phyloP scores from a whole-genome alignment of 1,140 invertebrate species.

The Sesamia nonagrioides region DNA sequence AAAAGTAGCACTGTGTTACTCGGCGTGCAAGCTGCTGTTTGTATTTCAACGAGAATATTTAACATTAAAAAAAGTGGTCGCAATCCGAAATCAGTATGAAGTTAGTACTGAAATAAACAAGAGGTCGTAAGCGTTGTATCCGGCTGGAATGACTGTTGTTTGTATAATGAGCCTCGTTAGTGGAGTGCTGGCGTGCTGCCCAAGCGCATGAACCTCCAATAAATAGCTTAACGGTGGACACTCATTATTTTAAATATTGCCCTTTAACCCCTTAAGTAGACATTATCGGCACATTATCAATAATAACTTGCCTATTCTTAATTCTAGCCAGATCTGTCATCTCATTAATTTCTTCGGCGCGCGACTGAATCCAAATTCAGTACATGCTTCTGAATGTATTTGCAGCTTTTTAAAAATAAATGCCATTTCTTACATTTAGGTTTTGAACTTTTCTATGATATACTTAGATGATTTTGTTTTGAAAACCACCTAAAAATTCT shows the following conservation, averaged over 20 bases:
- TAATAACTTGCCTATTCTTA: background rate
- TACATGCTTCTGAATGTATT: too few species aligned
- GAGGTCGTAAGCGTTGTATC: constrained; percentile 46
- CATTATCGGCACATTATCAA: background rate
- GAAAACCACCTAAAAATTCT: too few species aligned
- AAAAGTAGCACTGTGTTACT: background rate
- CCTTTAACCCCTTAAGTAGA: background rate
- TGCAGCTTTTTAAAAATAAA: too few species aligned
- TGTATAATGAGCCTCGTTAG: constrained; percentile 74
- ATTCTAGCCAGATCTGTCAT: too few species aligned
- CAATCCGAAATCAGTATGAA: constrained; percentile 7
- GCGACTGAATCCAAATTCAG: too few species aligned
- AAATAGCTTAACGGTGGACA: constrained; percentile 37
- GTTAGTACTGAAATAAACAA: constrained; percentile 34
- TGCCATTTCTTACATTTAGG: too few species aligned
- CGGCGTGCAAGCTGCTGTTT: background rate
- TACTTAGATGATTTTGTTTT: too few species aligned
- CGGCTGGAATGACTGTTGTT: constrained; percentile 58
- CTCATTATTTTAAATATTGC: constrained; percentile 12
- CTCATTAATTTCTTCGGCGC: too few species aligned
- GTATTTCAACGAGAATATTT: constrained; percentile 11
- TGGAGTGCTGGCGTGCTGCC: constrained; percentile 71
- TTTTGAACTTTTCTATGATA: too few species aligned
- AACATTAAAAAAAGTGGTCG: background rate
- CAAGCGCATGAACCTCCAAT: constrained; percentile 53